A percentile compares a stretch with the other conserved stretches of the same genome.
Evolutionary conservation across 2,113 vertebrate genomes (phyloP).

Genomic region (Gasterosteus aculeatus): DNA sequence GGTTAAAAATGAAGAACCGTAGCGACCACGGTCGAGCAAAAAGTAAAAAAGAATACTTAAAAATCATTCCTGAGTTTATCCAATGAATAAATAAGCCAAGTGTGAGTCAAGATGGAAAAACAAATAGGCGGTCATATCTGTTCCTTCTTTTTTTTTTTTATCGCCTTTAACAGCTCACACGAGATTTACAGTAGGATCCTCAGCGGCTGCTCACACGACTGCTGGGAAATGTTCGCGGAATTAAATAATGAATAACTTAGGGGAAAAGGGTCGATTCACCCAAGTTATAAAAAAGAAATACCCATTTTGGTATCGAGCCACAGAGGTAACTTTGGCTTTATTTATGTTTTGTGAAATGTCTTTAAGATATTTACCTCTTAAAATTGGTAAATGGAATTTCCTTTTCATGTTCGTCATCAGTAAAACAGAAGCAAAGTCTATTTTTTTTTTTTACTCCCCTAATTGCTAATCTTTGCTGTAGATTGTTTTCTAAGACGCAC

Average conservation of each 20-base stretch:
- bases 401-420: conserved; percentile 2
- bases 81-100: not conserved
- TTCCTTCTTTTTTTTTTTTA: not conserved
- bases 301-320: conserved; percentile 7
- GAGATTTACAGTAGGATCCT: not conserved
- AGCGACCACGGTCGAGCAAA: conserved; percentile 3
- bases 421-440: not conserved
- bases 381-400: not conserved
- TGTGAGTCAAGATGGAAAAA: conserved; percentile 12
- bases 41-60: conserved; percentile 9
- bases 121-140: not conserved
- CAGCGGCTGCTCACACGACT: not conserved
- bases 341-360: conserved; percentile 7
- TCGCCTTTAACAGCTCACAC: not conserved
- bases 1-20: conserved; percentile 24
- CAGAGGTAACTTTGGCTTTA: not conserved
- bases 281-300: not conserved
- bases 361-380: not conserved
- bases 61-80: conserved; percentile 43
- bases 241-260: no score
- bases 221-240: not conserved
- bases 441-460: not conserved
- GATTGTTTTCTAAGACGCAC: not conserved
- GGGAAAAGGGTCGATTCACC: conserved; percentile 1
- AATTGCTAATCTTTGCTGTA: not conserved